Evolutionary conservation across 1,140 invertebrate genomes (phyloP).

Genomic region (Acromyrmex charruanus): DNA sequence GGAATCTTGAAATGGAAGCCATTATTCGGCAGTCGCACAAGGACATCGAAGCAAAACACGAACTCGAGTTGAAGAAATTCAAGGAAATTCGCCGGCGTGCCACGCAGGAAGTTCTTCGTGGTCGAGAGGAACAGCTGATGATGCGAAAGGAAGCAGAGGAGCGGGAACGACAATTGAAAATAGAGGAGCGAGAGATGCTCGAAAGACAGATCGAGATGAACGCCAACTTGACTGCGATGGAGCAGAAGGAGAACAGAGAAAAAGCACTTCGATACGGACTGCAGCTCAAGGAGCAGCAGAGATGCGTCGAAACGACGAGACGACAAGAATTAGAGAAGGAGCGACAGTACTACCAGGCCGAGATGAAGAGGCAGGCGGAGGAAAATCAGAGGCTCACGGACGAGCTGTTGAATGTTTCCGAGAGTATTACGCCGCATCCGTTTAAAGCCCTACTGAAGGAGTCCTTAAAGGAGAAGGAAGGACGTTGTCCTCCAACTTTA

Average conservation of each 20-base stretch:
- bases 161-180: constrained; percentile 31
- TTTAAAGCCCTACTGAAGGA: constrained; percentile 73
- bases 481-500: constrained; percentile 61
- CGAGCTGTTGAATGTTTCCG: constrained; percentile 72
- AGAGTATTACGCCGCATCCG: constrained; percentile 72
- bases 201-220: constrained; percentile 70
- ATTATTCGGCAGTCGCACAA: constrained; percentile 58
- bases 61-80: constrained; percentile 58
- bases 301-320: constrained; percentile 5
- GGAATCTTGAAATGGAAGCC: constrained; percentile 67
- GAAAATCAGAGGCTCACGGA: constrained; percentile 69
- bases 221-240: constrained; percentile 51
- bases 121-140: constrained; percentile 69
- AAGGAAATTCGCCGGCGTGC: constrained; percentile 57
- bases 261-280: constrained; percentile 66
- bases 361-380: constrained; percentile 50
- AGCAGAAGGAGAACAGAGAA: constrained; percentile 47
- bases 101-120: constrained; percentile 66
- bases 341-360: constrained; percentile 15
- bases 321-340: constrained; percentile 62
- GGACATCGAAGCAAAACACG: constrained; percentile 44
- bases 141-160: constrained; percentile 43
- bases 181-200: constrained; percentile 61
- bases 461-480: constrained; percentile 66
- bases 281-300: constrained; percentile 73